Percentiles rank a stretch among this genome's conserved stretches.
phyloP scores from a whole-genome alignment of 2,113 vertebrate species.

The Pogonocichla stellata region DNA sequence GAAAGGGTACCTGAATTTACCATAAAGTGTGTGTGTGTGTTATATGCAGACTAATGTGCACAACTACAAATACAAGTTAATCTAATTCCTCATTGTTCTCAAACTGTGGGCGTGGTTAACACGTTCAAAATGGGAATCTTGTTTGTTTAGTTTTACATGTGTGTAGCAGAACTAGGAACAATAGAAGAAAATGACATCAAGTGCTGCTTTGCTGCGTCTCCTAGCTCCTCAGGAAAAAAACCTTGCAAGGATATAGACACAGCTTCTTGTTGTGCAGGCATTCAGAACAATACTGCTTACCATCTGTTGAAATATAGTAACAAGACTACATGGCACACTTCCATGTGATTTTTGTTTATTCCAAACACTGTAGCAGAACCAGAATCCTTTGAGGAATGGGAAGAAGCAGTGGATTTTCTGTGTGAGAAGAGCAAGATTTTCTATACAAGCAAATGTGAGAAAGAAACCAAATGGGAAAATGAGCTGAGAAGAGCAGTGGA shows the following conservation, averaged over 20 bases:
- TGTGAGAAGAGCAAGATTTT: neutral
- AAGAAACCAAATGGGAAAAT: neutral
- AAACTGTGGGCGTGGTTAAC: neutral
- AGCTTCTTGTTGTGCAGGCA: neutral
- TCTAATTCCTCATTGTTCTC: neutral
- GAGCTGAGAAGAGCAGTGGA: neutral
- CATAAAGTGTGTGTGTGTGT: neutral
- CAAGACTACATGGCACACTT: neutral
- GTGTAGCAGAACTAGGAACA: neutral
- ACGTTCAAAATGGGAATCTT: neutral
- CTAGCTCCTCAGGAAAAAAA: neutral
- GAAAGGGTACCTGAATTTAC: neutral
- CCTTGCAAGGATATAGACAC: neutral
- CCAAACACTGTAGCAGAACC: neutral
- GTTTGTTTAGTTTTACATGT: neutral
- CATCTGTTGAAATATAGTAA: constrained; percentile 28
- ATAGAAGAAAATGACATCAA: neutral
- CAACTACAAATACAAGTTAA: neutral
- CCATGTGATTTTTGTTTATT: neutral
- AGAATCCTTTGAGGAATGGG: neutral
- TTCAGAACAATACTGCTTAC: neutral
- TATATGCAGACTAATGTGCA: neutral
- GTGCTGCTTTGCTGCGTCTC: neutral
- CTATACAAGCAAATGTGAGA: neutral
- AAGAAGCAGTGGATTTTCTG: neutral